Evolutionary conservation across 2,888 invertebrate genomes (phyloP).

Genomic region (Trichopria drosophilae): DNA sequence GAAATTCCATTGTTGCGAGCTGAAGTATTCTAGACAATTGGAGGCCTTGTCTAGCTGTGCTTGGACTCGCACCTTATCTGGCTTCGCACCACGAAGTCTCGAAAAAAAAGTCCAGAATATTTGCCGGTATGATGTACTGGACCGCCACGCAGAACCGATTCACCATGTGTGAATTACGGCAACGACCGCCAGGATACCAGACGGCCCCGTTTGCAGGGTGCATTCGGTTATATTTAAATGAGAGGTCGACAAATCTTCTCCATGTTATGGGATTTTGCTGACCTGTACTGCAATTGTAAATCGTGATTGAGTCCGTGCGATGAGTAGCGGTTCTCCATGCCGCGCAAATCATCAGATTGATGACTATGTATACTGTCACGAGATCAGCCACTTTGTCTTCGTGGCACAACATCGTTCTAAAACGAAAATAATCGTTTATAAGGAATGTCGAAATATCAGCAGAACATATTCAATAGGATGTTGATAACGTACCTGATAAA

Average conservation of each 20-base stretch:
- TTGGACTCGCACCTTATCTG: conserved; percentile 85
- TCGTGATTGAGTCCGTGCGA: conserved; percentile 66
- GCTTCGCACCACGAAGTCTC: conserved; percentile 79
- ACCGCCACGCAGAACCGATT: conserved; percentile 76
- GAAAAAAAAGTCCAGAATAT: conserved; percentile 79
- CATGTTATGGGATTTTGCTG: conserved; percentile 92
- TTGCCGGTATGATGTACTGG: conserved; percentile 89
- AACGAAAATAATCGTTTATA: conserved; percentile 40
- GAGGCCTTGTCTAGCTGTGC: conserved; percentile 85
- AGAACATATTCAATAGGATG: too few species aligned
- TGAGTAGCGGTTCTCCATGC: conserved; percentile 83
- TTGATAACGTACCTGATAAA: conserved; percentile 56
- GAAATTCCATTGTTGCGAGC: conserved; percentile 90
- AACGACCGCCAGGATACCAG: conserved; percentile 86
- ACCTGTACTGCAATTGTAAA: conserved; percentile 96
- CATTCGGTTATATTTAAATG: conserved; percentile 81
- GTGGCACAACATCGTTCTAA: conserved; percentile 85
- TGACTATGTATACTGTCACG: conserved; percentile 88
- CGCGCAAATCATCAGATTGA: conserved; percentile 89
- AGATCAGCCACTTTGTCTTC: conserved; percentile 80
- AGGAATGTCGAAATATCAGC: too few species aligned
- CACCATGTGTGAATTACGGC: conserved; percentile 73
- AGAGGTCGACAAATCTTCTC: conserved; percentile 83
- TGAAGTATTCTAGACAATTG: conserved; percentile 87
- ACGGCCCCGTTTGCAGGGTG: conserved; percentile 75